Conservation (phyloP, 1,140 invertebrate species). For the Holcopasites calliopsidis region DNA sequence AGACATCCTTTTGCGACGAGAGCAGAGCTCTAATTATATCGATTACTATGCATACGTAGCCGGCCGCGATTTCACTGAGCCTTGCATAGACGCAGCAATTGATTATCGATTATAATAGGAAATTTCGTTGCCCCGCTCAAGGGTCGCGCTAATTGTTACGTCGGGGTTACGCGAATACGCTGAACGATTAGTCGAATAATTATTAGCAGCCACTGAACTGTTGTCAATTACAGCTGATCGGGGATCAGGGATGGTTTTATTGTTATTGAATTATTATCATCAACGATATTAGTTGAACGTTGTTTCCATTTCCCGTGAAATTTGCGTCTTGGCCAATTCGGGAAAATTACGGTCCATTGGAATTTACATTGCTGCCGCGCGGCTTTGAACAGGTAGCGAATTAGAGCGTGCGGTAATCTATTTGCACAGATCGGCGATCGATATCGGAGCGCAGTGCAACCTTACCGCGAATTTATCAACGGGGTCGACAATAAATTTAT, state of each 20-base stretch:
- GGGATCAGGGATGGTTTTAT: neutral
- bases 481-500: conserved; percentile 9
- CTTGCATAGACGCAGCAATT: conserved; percentile 8
- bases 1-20: conserved; percentile 34
- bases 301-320: too few species aligned
- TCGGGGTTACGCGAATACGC: neutral
- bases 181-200: conserved; percentile 20
- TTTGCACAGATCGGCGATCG: neutral
- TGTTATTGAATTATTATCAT: neutral
- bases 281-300: too few species aligned
- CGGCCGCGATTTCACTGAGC: conserved; percentile 17
- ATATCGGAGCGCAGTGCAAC: neutral
- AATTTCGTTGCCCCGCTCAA: neutral
- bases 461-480: conserved; percentile 12
- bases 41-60: conserved; percentile 42
- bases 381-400: neutral
- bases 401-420: neutral
- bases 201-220: neutral
- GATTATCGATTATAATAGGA: conserved; percentile 22
- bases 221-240: conserved; percentile 14
- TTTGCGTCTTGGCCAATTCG: too few species aligned
- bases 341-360: too few species aligned
- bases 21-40: conserved; percentile 46
- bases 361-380: too few species aligned
- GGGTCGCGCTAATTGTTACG: neutral